phyloP scores from a whole-genome alignment of 2,113 vertebrate genomes.

The Physeter macrocephalus region DNA sequence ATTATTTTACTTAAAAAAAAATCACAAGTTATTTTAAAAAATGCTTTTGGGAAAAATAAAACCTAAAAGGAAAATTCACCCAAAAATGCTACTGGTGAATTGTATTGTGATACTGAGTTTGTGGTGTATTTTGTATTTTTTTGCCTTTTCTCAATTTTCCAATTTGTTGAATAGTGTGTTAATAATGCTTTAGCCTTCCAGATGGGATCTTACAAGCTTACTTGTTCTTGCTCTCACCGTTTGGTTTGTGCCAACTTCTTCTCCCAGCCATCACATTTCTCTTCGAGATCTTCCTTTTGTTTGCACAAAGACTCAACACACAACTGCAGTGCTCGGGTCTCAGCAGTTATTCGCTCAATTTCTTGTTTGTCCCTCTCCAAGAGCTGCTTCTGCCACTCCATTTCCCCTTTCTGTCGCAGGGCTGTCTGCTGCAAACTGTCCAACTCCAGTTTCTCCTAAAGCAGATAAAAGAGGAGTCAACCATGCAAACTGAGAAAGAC shows the following conservation, averaged over 20 bases:
- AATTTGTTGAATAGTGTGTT: background rate
- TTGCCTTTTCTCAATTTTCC: background rate
- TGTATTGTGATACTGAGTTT: background rate
- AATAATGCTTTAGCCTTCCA: background rate
- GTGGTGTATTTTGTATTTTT: background rate
- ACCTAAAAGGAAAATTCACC: background rate
- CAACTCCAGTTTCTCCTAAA: slow-evolving; percentile 81
- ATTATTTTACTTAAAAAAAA: slow-evolving; percentile 6
- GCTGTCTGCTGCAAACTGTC: slow-evolving; percentile 78
- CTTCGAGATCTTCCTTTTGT: slow-evolving; percentile 80
- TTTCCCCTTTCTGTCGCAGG: slow-evolving; percentile 78
- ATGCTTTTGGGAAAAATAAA: background rate
- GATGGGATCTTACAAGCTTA: background rate
- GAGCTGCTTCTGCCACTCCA: slow-evolving; percentile 79
- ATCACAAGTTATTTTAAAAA: background rate
- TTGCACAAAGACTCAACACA: slow-evolving; percentile 66
- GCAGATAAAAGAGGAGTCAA: background rate
- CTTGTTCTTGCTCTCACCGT: slow-evolving; percentile 70
- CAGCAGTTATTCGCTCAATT: slow-evolving; percentile 60
- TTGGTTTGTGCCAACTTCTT: slow-evolving; percentile 78
- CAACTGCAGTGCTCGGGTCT: slow-evolving; percentile 67
- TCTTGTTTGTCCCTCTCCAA: slow-evolving; percentile 77
- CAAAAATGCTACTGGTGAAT: background rate
- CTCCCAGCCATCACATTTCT: slow-evolving; percentile 78
- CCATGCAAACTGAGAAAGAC: background rate